Evolutionary conservation across 1,140 invertebrate species (phyloP).

Genomic region (Hesperophylax magnus): DNA sequence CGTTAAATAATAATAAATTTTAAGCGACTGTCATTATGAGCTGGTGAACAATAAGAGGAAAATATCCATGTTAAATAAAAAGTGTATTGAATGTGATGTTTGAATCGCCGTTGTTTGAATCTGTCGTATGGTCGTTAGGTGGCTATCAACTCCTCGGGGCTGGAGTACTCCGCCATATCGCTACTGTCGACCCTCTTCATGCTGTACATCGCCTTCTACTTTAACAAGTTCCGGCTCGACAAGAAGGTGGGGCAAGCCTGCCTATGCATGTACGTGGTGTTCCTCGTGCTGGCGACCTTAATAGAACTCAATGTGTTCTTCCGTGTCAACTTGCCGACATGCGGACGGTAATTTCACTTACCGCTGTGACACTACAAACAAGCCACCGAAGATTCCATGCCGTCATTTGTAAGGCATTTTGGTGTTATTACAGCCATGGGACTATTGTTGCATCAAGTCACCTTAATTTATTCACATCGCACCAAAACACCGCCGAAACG

Average conservation of each 20-base stretch:
- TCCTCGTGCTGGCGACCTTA: conserved; percentile 86
- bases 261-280: conserved; percentile 86
- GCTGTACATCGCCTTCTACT: conserved; percentile 84
- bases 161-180: conserved; percentile 89
- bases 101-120: conserved; percentile 18
- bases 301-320: conserved; percentile 94
- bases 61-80: too few species aligned
- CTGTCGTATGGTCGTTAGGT: conserved; percentile 61
- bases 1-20: too few species aligned
- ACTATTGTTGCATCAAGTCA: conserved; percentile 25
- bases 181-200: conserved; percentile 86
- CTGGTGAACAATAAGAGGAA: too few species aligned
- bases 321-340: conserved; percentile 87
- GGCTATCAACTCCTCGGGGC: conserved; percentile 83
- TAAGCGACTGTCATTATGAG: too few species aligned
- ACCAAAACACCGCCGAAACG: conserved; percentile 4
- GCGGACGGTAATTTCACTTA: conserved; percentile 61
- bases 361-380: neutral
- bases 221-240: conserved; percentile 87
- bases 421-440: conserved; percentile 10
- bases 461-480: conserved; percentile 23
- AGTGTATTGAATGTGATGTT: too few species aligned
- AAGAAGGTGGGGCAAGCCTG: conserved; percentile 85
- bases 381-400: neutral
- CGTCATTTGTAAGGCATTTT: neutral